Percentiles rank a stretch among this genome's conserved stretches.
Conservation (phyloP, 1,140 invertebrate species). For the Drosophila quadrilineata region DNA sequence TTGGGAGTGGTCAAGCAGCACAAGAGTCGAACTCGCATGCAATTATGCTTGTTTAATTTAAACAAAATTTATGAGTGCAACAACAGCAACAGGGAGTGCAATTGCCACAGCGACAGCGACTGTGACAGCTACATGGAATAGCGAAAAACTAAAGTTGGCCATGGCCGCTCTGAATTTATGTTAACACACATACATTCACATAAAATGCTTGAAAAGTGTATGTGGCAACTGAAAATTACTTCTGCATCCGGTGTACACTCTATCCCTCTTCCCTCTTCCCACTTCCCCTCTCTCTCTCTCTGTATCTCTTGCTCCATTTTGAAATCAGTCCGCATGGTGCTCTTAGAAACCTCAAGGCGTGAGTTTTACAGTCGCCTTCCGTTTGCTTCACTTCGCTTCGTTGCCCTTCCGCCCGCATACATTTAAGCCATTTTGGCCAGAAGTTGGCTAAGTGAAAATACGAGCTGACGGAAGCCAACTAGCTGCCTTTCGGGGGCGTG, state of each 20-base stretch:
- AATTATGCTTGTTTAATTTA: slow-evolving; percentile 70
- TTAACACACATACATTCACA: slow-evolving; percentile 11
- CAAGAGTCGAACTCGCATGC: slow-evolving; percentile 45
- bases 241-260: slow-evolving; percentile 74
- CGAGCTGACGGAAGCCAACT: slow-evolving; percentile 59
- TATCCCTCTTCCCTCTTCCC: no score
- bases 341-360: slow-evolving; percentile 63
- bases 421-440: slow-evolving; percentile 55
- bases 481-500: slow-evolving; percentile 10
- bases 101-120: slow-evolving; percentile 22
- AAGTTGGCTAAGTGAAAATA: slow-evolving; percentile 69
- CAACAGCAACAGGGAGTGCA: no score
- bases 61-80: slow-evolving; percentile 67
- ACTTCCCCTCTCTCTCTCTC: no score
- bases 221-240: slow-evolving; percentile 67
- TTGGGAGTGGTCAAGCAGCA: not conserved
- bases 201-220: slow-evolving; percentile 28
- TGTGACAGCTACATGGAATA: no score
- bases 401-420: not conserved
- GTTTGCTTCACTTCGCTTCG: no score
- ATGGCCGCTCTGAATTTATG: slow-evolving; percentile 36
- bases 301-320: no score
- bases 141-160: slow-evolving; percentile 42
- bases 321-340: slow-evolving; percentile 63
- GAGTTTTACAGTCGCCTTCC: slow-evolving; percentile 72